Evolutionary conservation across 2,113 vertebrate species (phyloP), one percentile per base, ranked within the genome.

Genomic region (Passer montanus): DNA sequence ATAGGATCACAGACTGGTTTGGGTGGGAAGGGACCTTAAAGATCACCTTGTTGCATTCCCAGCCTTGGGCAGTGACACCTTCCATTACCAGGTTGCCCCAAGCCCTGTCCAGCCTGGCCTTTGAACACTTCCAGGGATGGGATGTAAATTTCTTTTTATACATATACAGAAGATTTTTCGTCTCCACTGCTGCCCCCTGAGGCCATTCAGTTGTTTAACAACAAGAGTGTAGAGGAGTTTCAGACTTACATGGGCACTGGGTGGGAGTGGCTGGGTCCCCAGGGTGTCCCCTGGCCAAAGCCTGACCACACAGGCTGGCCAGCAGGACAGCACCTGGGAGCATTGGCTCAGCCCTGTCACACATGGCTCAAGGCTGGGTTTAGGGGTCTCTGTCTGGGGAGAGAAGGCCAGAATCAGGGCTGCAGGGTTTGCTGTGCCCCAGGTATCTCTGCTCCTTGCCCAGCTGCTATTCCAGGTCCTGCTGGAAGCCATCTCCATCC

Each of bases 271-370:
- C 46, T 69, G 55, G 44, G 44, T 37, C 62, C 68, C 60, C 53
- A 59, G 44, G 30, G 44, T 35, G 60, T 35, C 80, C 10, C 23
- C 20, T 4, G 4, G 44, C 16, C 52, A 41, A 73, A 89, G 24
- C 15, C 35, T 47, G 50, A 9, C 11, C 55, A 33, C 11, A 14
- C 9, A 13, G 2, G 0, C 1, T 4, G 7, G 3, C 7, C 35
- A 30, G 39, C 24, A 44, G 46, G 47, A 35, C 19, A 16, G 35
- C 35, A 37, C n/a, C 55, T 7, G 5, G 56, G 41, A 58, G 62
- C 55, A 19, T 0, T 0, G 50, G 9, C 43, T 75, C 16, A 28
- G 4, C 41, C 1, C 2, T 53, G n/a, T 12, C 35, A 72, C 44
- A 23, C 56, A 0, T 9, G 20, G n/a, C 10, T 21, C 39, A 24